Conservation (phyloP, 2,113 vertebrate species). For the Morone chrysops region DNA sequence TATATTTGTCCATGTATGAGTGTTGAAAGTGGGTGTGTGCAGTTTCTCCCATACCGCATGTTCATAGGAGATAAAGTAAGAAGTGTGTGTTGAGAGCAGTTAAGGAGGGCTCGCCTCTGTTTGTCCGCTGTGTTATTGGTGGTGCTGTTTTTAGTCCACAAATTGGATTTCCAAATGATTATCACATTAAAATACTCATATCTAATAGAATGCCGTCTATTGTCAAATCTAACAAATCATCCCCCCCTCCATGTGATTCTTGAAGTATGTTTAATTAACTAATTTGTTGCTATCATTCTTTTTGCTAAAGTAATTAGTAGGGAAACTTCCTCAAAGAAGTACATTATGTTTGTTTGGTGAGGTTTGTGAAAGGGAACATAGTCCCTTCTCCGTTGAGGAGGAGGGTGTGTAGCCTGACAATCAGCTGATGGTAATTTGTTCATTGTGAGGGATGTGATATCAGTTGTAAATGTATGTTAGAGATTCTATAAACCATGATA, state of each 20-base stretch:
- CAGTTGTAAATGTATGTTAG: neutral
- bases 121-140: neutral
- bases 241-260: conserved; percentile 4
- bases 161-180: conserved; percentile 1
- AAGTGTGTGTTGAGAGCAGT: neutral
- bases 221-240: neutral
- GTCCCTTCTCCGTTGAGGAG: neutral
- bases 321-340: neutral
- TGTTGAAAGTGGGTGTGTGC: neutral
- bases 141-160: neutral
- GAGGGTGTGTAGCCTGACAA: neutral
- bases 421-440: neutral
- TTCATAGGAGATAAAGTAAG: neutral
- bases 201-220: neutral
- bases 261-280: neutral
- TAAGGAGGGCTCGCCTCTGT: neutral
- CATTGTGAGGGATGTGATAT: neutral
- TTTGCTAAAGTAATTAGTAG: neutral
- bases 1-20: neutral
- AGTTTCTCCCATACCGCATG: neutral
- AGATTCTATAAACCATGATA: neutral
- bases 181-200: neutral
- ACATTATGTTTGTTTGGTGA: neutral
- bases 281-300: neutral
- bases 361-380: neutral